Evolutionary conservation across 2,797 vertebrate genomes (phyloP), one percentile per base, ranked within the genome.

Genomic region (Kryptopterus vitreolus): DNA sequence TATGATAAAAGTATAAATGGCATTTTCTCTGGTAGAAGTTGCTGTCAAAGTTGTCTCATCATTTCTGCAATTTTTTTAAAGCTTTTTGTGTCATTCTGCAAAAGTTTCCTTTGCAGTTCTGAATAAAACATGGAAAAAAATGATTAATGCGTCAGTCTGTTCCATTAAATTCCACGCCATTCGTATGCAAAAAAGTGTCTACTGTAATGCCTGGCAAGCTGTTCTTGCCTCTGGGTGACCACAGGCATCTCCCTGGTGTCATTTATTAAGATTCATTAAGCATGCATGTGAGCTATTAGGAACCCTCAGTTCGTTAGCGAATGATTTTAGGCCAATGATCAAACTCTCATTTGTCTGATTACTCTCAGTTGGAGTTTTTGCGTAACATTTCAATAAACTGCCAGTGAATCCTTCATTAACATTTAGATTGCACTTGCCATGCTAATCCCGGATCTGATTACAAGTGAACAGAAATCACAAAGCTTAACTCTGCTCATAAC

Each of bases 391-490:
- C 50, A 81, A 62, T 71, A 70, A 77, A 33, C 74, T 52, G 7
- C 66, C 57, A 77, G 22, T 76, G 72, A 81, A 43, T 63, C 80
- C 57, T 72, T 71, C 58, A 77, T 82, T 77, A 82, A 66, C 76
- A 78, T 78, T 78, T 80, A 55, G 79, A 80, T 80, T 80, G 79
- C 71, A 11, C 52, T 70, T 75, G n/a, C 22, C 29, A 62, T 55
- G 31, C 55, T 79, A 62, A 77, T 58, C 33, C 35, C 20, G n/a
- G 29, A 75, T 68, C 80, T 70, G 73, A 77, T 61, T 70, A 46
- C 73, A 62, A 48, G 24, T 76, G 72, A 81, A 48, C 57, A 31
- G 68, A 62, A 62, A 62, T 59, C 57, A 52, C 20, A 58, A 68
- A 38, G 29, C 31, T 70, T 29, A 75, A 66, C 52, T 81, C 38